Evolutionary conservation across 2,113 vertebrate species (phyloP).

Genomic region (Madoqua kirkii): DNA sequence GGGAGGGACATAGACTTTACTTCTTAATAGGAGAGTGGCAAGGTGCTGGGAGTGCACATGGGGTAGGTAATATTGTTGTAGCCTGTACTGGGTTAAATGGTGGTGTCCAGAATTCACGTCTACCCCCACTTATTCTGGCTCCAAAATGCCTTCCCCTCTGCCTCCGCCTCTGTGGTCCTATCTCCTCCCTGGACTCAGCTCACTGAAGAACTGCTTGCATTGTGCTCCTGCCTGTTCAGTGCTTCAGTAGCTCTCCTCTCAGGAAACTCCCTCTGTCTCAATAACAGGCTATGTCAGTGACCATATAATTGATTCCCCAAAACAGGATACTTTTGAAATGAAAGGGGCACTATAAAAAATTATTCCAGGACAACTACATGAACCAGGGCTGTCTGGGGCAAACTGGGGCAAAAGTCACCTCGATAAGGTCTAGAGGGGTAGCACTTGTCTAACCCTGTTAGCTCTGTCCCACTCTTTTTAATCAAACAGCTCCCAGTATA

Average conservation of each 20-base stretch:
- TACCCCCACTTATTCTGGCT: background rate
- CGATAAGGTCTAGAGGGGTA: background rate
- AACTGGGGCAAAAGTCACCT: background rate
- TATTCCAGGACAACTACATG: background rate
- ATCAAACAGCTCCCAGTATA: background rate
- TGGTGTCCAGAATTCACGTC: background rate
- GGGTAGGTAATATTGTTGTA: background rate
- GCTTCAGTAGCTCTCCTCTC: background rate
- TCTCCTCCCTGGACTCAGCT: background rate
- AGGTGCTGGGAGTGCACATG: background rate
- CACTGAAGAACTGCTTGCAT: background rate
- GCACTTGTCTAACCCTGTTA: no score
- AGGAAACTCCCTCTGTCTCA: background rate
- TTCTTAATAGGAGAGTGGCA: background rate
- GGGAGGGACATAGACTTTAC: background rate
- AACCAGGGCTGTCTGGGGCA: background rate
- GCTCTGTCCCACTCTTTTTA: background rate
- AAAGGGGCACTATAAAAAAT: background rate
- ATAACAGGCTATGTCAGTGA: background rate
- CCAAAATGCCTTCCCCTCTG: background rate
- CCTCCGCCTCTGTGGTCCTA: background rate
- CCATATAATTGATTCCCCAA: background rate
- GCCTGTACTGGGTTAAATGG: background rate
- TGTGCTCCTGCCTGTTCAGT: background rate
- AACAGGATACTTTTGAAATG: background rate